Conservation (phyloP, 2,888 invertebrate genomes). For the Tetrapedia diversipes region DNA sequence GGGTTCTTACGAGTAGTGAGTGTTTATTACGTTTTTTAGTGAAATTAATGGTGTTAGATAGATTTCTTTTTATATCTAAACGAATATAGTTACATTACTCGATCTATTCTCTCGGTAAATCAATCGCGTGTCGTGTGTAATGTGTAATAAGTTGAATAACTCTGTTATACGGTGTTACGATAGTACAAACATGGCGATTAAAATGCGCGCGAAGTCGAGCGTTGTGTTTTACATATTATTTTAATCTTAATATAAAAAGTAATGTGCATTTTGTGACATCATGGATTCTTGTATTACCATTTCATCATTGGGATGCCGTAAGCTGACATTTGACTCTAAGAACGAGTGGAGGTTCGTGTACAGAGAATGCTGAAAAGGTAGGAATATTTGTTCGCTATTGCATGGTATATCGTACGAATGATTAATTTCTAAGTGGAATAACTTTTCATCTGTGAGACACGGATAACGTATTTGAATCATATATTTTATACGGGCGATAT, state of each 20-base stretch:
- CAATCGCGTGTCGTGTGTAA: not conserved
- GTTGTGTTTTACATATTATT: not conserved
- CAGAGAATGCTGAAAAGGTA: not conserved
- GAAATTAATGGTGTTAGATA: not conserved
- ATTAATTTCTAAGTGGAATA: slow-evolving; percentile 3
- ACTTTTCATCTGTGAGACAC: not conserved
- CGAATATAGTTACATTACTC: not conserved
- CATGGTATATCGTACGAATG: not conserved
- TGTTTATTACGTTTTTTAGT: no score
- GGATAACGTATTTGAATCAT: not conserved
- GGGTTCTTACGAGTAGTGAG: no score
- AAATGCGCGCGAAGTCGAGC: not conserved
- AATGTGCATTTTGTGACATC: not conserved
- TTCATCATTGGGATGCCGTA: not conserved
- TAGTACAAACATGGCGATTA: not conserved
- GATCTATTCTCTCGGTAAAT: not conserved
- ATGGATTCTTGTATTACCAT: not conserved
- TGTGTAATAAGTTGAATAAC: not conserved
- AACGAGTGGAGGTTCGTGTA: not conserved
- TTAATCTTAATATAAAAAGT: not conserved
- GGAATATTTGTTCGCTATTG: not conserved
- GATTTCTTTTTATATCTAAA: no score
- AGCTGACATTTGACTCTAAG: not conserved
- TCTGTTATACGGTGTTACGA: not conserved
- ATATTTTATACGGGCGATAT: slow-evolving; percentile 5